Conservation (phyloP, 2,888 invertebrate genomes). For the Gisinianus flammeolus region DNA sequence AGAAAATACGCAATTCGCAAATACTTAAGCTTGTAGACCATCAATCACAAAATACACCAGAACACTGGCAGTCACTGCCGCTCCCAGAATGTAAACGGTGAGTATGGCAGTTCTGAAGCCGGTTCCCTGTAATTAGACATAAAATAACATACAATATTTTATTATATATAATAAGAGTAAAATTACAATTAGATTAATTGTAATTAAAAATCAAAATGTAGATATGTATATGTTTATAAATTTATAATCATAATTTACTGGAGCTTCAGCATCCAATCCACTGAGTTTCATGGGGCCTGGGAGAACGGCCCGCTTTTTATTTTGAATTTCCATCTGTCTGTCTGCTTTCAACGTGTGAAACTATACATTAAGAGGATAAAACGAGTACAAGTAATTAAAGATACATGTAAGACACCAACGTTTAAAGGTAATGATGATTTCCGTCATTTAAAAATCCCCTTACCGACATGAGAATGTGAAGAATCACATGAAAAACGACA, state of each 20-base stretch:
- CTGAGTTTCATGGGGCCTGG: slow-evolving; percentile 58
- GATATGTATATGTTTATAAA: no score
- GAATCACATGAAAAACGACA: slow-evolving; percentile 85
- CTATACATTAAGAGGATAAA: slow-evolving; percentile 31
- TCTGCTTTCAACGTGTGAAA: slow-evolving; percentile 57
- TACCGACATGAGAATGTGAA: slow-evolving; percentile 86
- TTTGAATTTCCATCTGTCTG: slow-evolving; percentile 49
- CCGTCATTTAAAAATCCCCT: slow-evolving; percentile 61
- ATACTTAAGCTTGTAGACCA: slow-evolving; percentile 18
- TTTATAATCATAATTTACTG: slow-evolving; percentile 46
- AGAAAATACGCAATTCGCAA: no score
- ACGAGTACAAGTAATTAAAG: not conserved
- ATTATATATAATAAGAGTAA: not conserved
- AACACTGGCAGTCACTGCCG: slow-evolving; percentile 64
- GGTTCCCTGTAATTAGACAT: slow-evolving; percentile 70
- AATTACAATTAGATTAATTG: not conserved
- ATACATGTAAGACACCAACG: no score
- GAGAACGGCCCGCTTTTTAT: slow-evolving; percentile 50
- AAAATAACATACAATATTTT: not conserved
- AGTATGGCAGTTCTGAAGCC: slow-evolving; percentile 78
- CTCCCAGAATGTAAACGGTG: slow-evolving; percentile 76
- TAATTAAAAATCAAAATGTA: no score
- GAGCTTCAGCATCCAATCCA: slow-evolving; percentile 53
- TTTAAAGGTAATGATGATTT: not conserved
- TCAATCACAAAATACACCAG: slow-evolving; percentile 21